Evolutionary conservation across 2,888 invertebrate species (phyloP).

Genomic region (Drosophila mettleri): DNA sequence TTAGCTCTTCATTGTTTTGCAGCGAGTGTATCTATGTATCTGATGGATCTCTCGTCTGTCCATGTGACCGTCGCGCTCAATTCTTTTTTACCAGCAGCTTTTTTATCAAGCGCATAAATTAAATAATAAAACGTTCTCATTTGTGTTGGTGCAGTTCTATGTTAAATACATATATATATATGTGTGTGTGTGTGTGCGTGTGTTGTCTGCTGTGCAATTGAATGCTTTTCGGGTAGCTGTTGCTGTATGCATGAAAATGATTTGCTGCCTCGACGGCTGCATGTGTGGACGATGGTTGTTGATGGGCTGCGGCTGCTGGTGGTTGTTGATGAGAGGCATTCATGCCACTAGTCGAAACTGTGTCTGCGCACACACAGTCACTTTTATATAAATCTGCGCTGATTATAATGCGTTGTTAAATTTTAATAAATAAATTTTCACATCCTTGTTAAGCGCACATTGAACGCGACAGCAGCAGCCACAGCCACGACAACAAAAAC

Average conservation of each 20-base stretch:
- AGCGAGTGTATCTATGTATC: constrained; percentile 30
- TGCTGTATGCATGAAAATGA: constrained; percentile 59
- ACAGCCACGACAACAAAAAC: constrained; percentile 8
- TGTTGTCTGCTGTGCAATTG: constrained; percentile 68
- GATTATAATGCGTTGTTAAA: constrained; percentile 83
- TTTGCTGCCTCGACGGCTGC: constrained; percentile 60
- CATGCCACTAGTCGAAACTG: constrained; percentile 54
- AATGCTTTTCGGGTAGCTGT: constrained; percentile 50
- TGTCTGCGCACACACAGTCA: constrained; percentile 1
- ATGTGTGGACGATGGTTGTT: constrained; percentile 63
- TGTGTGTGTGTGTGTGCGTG: constrained; percentile 29
- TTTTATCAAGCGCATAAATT: constrained; percentile 77
- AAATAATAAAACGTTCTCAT: constrained; percentile 80
- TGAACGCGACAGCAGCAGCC: constrained; percentile 49
- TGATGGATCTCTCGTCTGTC: constrained; percentile 21
- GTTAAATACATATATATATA: background rate
- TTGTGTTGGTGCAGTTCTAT: constrained; percentile 49
- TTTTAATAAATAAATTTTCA: constrained; percentile 82
- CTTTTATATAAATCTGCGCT: constrained; percentile 72
- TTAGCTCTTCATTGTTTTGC: constrained; percentile 46
- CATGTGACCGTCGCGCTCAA: constrained; percentile 21
- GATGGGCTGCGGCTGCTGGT: constrained; percentile 62
- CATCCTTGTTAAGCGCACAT: constrained; percentile 79
- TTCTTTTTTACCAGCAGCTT: constrained; percentile 66
- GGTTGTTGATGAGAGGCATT: constrained; percentile 67